Conservation (phyloP, 2,797 vertebrate genomes). For the Anas flavirostris region DNA sequence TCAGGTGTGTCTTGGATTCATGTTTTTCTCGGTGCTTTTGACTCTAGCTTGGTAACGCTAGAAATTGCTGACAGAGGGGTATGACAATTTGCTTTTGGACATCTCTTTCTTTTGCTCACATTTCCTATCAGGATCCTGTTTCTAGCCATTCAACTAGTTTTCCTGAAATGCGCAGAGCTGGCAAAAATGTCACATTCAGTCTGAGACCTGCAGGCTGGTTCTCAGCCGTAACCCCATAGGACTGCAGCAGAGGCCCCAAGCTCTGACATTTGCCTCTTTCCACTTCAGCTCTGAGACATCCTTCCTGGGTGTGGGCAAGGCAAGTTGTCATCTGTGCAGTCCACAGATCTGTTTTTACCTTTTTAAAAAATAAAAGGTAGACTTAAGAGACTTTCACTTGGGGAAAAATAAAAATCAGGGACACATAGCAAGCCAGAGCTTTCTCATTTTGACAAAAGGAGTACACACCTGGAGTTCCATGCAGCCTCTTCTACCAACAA, state of each 20-base stretch:
- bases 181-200: accelerated
- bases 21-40: not conserved
- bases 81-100: not conserved
- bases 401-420: not conserved
- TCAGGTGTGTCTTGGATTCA: not conserved
- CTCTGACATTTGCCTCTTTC: not conserved
- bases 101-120: not conserved
- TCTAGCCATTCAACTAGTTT: not conserved
- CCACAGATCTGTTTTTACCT: too few relatives aligned
- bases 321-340: not conserved
- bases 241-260: not conserved
- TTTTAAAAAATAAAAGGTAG: not conserved
- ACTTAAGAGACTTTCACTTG: not conserved
- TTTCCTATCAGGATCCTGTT: not conserved
- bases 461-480: not conserved
- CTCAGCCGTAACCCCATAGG: not conserved
- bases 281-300: not conserved
- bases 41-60: not conserved
- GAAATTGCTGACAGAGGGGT: not conserved
- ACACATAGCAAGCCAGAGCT: not conserved
- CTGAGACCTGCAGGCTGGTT: not conserved
- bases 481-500: not conserved
- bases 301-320: not conserved
- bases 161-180: not conserved
- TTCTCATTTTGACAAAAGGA: not conserved